These are phyloP conservation scores for Limnephilus auricula DNA, from an alignment of 2,888 invertebrate genomes.

Conservation along the genomic window DNA sequence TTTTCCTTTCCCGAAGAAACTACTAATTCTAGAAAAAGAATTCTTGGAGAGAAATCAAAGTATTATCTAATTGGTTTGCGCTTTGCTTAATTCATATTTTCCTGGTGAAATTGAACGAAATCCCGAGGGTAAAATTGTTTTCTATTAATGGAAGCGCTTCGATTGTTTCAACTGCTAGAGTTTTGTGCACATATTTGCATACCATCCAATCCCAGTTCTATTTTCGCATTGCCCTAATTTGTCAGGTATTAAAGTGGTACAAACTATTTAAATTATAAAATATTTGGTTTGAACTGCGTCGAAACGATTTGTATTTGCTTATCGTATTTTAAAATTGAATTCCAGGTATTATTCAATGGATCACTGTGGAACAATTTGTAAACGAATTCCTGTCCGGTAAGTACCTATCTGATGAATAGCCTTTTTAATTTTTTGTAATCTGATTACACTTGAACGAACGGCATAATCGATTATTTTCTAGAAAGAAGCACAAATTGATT, in stretches of 20 bases:
- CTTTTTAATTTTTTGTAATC: too few species aligned
- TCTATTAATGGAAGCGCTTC: neutral
- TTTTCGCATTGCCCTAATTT: neutral
- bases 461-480: too few species aligned
- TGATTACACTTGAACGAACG: too few species aligned
- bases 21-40: neutral
- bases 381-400: neutral
- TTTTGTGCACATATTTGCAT: neutral
- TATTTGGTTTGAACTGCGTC: neutral
- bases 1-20: too few species aligned
- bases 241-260: neutral
- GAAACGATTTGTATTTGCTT: neutral
- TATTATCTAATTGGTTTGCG: neutral
- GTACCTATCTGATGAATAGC: neutral
- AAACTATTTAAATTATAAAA: neutral
- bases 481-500: too few species aligned
- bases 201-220: neutral
- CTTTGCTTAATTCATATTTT: neutral
- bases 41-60: neutral
- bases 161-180: conserved; percentile 26
- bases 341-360: neutral
- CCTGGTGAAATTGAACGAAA: neutral
- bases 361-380: neutral
- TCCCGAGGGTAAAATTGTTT: conserved; percentile 3
- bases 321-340: neutral